Evolutionary conservation across 1,140 invertebrate species (phyloP), one percentile per base, ranked within the genome.

Genomic region (Panulirus ornatus): DNA sequence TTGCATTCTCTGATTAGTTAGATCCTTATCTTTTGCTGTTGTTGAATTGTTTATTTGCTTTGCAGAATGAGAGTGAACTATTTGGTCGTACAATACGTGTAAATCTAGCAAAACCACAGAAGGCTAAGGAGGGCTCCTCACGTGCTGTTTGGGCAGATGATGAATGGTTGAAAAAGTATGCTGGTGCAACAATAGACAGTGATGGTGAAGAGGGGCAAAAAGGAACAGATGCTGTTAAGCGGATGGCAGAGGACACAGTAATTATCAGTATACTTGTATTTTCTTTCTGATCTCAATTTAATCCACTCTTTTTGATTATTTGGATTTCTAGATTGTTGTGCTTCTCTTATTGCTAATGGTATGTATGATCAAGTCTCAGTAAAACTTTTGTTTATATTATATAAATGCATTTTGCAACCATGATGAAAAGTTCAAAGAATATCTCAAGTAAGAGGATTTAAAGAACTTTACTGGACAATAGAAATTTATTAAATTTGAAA

Each of bases 101-200:
- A 0, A 99, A 99, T 94, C 96, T 99, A 91, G 99, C 99, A 0
- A 99, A 99, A 93, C 99, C 99, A 38, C 97, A 98, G 93, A 96
- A 97, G 93, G 97, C 99, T 71, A 88, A 90, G 93, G 98, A 99
- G 95, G 98, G 98, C 85, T 98, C 97, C 19, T 97, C 97, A 1
- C 96, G 97, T 93, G 97, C 98, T 40, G 98, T 99, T 14, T 99
- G 99, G 99, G 96, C 98, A 9, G 98, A 99, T 93, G 99, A 99
- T 94, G 95, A 95, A 79, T 99, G 99, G 99, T 94, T 99, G 2
- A 97, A 98, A 93, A 97, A 98, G 93, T 97, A 99, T 95, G 97
- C 97, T 14, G 97, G 97, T 11, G 97, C 97, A 94, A 98, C 97
- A 38, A 93, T 98, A 9, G 94, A 95, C 44, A 94, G 94, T 30